phyloP scores from a whole-genome alignment of 1,140 invertebrate species.

The Grapholita molesta region DNA sequence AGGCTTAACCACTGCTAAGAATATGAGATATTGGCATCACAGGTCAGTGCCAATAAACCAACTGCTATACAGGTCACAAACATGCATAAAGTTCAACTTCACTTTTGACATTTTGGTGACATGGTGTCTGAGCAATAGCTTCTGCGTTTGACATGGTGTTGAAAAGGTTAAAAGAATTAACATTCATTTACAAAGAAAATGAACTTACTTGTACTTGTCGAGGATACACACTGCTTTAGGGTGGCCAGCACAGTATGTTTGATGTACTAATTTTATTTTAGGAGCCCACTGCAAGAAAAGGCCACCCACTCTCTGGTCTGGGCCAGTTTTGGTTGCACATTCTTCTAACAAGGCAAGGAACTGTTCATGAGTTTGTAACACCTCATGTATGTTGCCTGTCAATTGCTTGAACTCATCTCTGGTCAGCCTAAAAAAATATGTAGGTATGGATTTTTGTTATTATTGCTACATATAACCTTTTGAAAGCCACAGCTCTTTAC shows the following conservation, averaged over 20 bases:
- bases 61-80: too few relatives aligned
- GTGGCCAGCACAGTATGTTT: slow-evolving; percentile 94
- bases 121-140: too few relatives aligned
- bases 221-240: slow-evolving; percentile 94
- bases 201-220: slow-evolving; percentile 90
- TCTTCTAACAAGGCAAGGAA: slow-evolving; percentile 89
- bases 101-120: too few relatives aligned
- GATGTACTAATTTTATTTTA: slow-evolving; percentile 91
- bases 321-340: slow-evolving; percentile 82
- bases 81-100: too few relatives aligned
- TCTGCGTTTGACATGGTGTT: neutral
- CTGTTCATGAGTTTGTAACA: slow-evolving; percentile 89
- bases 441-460: neutral
- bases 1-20: too few relatives aligned
- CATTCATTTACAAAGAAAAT: neutral
- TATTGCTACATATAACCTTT: neutral
- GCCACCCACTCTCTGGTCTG: slow-evolving; percentile 93
- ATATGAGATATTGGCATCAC: too few relatives aligned
- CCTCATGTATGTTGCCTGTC: slow-evolving; percentile 92
- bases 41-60: too few relatives aligned
- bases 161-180: neutral
- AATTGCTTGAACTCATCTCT: slow-evolving; percentile 91
- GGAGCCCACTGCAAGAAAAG: slow-evolving; percentile 93
- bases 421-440: slow-evolving; percentile 82
- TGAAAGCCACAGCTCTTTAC: too few relatives aligned